These are phyloP conservation scores for Falco naumanni DNA, from an alignment of 2,797 vertebrate genomes.

Conservation along the genomic window DNA sequence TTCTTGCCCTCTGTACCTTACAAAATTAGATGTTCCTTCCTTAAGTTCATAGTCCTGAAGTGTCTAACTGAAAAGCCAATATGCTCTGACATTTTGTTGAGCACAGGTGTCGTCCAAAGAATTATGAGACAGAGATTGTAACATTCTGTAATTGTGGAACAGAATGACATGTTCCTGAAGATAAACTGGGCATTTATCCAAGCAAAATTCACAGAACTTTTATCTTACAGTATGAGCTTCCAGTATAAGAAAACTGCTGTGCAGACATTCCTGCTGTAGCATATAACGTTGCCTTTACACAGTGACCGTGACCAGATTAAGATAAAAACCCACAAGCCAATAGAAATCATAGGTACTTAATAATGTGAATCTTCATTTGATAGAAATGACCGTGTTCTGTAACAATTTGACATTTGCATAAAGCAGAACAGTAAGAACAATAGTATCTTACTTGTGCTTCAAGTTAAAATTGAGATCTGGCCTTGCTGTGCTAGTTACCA, in stretches of 20 bases:
- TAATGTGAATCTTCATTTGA: neutral
- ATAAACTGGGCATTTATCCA: conserved; percentile 7
- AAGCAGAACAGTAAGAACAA: neutral
- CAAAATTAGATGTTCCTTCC: neutral
- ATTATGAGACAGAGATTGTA: neutral
- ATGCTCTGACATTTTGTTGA: neutral
- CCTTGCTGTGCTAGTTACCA: neutral
- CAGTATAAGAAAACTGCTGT: neutral
- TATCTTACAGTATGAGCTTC: neutral
- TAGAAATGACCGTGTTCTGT: neutral
- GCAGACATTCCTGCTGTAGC: neutral
- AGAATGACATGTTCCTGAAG: conserved; percentile 10
- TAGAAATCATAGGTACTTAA: neutral
- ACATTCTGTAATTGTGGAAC: neutral
- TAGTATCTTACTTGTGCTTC: neutral
- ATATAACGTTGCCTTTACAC: neutral
- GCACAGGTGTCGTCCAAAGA: neutral
- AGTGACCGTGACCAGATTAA: neutral
- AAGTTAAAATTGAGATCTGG: neutral
- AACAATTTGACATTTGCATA: neutral
- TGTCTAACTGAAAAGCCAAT: neutral
- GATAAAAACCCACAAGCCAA: neutral
- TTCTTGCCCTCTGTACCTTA: neutral
- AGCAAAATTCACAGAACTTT: neutral
- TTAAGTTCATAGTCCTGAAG: neutral